These are phyloP conservation scores for Anoncus sp. DNA, from an alignment of 2,888 invertebrate genomes.

Conservation along the genomic window DNA sequence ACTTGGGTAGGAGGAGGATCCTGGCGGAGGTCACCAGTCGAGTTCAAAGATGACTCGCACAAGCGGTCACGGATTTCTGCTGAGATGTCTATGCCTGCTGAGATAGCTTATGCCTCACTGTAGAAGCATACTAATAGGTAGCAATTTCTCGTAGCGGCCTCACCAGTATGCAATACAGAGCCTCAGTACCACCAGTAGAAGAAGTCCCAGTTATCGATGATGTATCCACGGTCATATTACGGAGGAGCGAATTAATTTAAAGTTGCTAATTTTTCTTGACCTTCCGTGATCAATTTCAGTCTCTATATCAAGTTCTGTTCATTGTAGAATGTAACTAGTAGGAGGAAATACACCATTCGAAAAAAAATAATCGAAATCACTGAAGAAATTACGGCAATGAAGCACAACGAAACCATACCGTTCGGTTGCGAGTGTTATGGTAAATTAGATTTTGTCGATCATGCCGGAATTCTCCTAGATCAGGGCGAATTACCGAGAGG, in stretches of 20 bases:
- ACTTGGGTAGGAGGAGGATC: constrained; percentile 43
- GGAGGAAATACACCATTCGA: neutral
- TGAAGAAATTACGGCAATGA: neutral
- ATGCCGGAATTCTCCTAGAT: constrained; percentile 18
- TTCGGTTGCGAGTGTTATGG: constrained; percentile 16
- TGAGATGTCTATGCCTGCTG: constrained; percentile 23
- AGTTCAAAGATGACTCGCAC: constrained; percentile 45
- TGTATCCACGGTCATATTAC: constrained; percentile 8
- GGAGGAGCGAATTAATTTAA: constrained; percentile 4
- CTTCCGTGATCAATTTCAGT: neutral
- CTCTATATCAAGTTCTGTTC: neutral
- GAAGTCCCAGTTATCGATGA: constrained; percentile 22
- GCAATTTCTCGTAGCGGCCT: constrained; percentile 8
- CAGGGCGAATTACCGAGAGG: constrained; percentile 37
- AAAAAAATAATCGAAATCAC: constrained; percentile 4
- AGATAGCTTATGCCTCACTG: constrained; percentile 17
- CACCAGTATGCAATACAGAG: constrained; percentile 40
- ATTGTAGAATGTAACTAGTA: neutral
- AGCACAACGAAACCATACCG: neutral
- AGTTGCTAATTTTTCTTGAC: neutral
- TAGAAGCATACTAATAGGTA: constrained; percentile 19
- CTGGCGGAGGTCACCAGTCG: constrained; percentile 47
- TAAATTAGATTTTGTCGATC: constrained; percentile 39
- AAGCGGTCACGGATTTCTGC: constrained; percentile 32
- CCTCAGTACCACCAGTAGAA: constrained; percentile 3